Conservation (phyloP, 2,113 vertebrate genomes). For the Symphodus melops region DNA sequence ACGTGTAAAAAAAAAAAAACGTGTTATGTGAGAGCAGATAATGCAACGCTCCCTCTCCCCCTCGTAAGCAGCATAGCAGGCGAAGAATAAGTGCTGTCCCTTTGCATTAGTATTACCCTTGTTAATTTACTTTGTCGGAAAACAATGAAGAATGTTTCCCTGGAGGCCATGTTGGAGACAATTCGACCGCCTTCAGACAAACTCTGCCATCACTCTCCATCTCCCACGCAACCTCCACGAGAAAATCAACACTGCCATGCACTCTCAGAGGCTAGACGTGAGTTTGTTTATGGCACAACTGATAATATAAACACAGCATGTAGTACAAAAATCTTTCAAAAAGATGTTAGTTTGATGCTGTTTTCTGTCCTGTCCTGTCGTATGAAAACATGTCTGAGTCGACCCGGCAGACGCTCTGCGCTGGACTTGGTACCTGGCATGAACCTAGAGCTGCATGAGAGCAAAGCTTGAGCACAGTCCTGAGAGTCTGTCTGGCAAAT, state of each 20-base stretch:
- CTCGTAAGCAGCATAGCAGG: conserved; percentile 20
- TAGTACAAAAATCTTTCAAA: conserved; percentile 55
- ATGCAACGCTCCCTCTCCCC: conserved; percentile 22
- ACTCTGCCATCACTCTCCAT: conserved; percentile 75
- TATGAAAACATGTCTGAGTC: conserved; percentile 40
- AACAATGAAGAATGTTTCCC: conserved; percentile 79
- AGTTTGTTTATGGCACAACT: conserved; percentile 62
- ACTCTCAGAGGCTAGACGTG: conserved; percentile 58
- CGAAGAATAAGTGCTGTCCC: conserved; percentile 62
- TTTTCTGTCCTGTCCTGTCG: conserved; percentile 18
- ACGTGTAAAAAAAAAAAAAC: background rate
- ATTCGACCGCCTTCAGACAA: conserved; percentile 74
- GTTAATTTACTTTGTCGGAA: conserved; percentile 81
- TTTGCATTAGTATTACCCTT: conserved; percentile 73
- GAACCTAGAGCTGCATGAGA: conserved; percentile 34
- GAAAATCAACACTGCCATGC: conserved; percentile 55
- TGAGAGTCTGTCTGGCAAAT: conserved; percentile 48
- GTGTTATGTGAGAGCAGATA: conserved; percentile 22
- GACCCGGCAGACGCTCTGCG: conserved; percentile 32
- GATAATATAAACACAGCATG: conserved; percentile 62
- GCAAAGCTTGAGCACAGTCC: conserved; percentile 36
- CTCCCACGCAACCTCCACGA: conserved; percentile 70
- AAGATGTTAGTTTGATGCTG: conserved; percentile 51
- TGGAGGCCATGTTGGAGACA: conserved; percentile 74
- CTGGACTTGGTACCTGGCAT: conserved; percentile 27